phyloP scores from a whole-genome alignment of 1,140 invertebrate species.

The Papilio polytes region DNA sequence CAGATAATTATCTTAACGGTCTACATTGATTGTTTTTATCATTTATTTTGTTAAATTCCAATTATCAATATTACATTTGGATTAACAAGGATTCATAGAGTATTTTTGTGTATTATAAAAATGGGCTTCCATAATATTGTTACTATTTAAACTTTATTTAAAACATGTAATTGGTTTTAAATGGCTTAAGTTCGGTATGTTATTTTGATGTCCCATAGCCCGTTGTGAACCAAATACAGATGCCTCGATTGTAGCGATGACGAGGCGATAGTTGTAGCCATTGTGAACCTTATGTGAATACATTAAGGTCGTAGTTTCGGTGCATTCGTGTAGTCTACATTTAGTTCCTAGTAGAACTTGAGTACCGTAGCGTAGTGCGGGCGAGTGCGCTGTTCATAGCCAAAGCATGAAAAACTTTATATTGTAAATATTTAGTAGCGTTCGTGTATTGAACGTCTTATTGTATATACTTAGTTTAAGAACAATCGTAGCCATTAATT shows the following conservation, averaged over 20 bases:
- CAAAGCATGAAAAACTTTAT: conserved; percentile 80
- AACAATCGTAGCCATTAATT: conserved; percentile 62
- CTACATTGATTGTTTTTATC: neutral
- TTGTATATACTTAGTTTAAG: conserved; percentile 65
- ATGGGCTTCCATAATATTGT: conserved; percentile 39
- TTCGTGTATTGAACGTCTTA: conserved; percentile 57
- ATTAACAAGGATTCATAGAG: neutral
- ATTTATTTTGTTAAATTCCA: neutral
- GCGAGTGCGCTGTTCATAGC: conserved; percentile 73
- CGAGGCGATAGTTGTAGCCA: conserved; percentile 17
- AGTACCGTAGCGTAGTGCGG: conserved; percentile 55
- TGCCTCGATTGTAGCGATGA: conserved; percentile 3
- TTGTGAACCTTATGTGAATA: conserved; percentile 22
- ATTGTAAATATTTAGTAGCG: conserved; percentile 71
- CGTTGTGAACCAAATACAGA: conserved; percentile 30
- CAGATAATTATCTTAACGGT: neutral
- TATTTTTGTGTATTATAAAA: conserved; percentile 12
- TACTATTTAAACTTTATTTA: conserved; percentile 25
- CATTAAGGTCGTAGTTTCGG: conserved; percentile 45
- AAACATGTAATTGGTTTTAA: neutral
- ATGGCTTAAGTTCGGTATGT: conserved; percentile 19
- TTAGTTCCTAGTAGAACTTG: conserved; percentile 70
- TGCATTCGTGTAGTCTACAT: conserved; percentile 60
- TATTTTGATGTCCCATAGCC: conserved; percentile 9
- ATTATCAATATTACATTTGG: neutral